Conservation (phyloP, 2,113 vertebrate species). For the Saccopteryx leptura region DNA sequence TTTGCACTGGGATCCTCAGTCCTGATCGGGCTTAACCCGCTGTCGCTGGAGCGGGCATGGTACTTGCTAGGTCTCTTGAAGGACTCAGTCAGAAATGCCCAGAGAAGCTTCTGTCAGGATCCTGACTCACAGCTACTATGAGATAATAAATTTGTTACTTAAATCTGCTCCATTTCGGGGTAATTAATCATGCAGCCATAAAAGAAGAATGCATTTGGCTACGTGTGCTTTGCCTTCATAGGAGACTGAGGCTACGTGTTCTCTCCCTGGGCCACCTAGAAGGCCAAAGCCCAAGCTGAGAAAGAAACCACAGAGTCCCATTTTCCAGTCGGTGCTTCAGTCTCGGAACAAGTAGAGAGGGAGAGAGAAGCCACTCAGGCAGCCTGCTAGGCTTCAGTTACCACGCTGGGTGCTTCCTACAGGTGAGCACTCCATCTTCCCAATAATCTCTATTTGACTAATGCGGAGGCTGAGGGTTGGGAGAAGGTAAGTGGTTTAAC, state of each 20-base stretch:
- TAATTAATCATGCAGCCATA: background rate
- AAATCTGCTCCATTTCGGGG: background rate
- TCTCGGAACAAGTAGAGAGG: background rate
- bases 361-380: fast-evolving
- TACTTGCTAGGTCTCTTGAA: background rate
- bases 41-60: background rate
- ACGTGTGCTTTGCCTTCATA: background rate
- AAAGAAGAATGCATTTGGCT: background rate
- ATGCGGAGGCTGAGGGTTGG: background rate
- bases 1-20: background rate
- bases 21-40: background rate
- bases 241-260: background rate
- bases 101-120: background rate
- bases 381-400: background rate
- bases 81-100: background rate
- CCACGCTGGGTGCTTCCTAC: background rate
- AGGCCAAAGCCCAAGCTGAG: fast-evolving
- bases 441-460: background rate
- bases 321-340: background rate
- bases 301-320: background rate
- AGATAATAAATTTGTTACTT: background rate
- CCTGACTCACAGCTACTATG: background rate
- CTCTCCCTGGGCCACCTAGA: fast-evolving
- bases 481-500: background rate
- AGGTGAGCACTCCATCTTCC: too few relatives aligned